Conservation (phyloP, 2,888 invertebrate species). For the Drosophila mimetica region DNA sequence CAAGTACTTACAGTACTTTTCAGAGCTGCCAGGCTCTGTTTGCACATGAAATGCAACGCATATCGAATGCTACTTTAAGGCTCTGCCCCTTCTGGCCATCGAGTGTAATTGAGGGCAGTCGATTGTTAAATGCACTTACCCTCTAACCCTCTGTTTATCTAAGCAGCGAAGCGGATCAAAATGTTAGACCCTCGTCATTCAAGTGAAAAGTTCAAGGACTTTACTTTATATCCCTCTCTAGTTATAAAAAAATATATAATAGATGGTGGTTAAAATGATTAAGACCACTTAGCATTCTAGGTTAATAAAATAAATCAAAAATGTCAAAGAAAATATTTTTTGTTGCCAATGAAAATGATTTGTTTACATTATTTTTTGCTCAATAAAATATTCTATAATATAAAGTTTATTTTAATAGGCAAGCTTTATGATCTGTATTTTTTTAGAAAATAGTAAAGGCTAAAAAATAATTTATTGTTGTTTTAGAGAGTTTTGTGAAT, state of each 20-base stretch:
- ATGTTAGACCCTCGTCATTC: conserved; percentile 19
- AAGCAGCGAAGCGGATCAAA: conserved; percentile 24
- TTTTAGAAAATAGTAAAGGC: too few species aligned
- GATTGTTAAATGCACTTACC: conserved; percentile 61
- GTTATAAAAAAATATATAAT: not conserved
- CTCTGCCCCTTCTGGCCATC: conserved; percentile 17
- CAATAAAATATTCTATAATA: too few species aligned
- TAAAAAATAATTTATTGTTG: too few species aligned
- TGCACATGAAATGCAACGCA: conserved; percentile 51
- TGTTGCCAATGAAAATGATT: too few species aligned
- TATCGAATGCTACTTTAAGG: conserved; percentile 50
- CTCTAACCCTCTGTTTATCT: conserved; percentile 28
- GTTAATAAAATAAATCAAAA: not conserved
- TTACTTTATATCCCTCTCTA: not conserved
- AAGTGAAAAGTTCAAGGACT: conserved; percentile 28
- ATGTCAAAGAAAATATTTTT: not conserved
- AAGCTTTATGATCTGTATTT: too few species aligned
- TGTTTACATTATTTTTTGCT: too few species aligned
- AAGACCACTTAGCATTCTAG: not conserved
- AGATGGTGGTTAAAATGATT: not conserved
- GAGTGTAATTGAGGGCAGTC: conserved; percentile 57
- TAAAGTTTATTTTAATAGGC: not conserved
- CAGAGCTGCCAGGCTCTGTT: conserved; percentile 37
- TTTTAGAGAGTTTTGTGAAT: too few species aligned
- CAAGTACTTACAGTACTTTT: conserved; percentile 46